Evolutionary conservation across 2,113 vertebrate species (phyloP).

Genomic region (Silurus glanis): DNA sequence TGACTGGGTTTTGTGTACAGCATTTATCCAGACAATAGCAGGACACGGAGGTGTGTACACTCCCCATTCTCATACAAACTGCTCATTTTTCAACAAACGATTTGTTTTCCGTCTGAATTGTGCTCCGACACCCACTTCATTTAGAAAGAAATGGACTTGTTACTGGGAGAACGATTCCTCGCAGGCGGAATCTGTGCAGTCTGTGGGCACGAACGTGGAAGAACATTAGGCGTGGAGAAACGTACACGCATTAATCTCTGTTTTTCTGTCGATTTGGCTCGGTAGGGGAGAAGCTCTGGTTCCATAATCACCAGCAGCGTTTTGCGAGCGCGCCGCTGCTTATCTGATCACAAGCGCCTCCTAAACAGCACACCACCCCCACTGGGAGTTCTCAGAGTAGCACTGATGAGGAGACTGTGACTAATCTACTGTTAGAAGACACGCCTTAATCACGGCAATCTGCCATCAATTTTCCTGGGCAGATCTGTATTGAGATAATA

Average conservation of each 20-base stretch:
- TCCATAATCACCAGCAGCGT: conserved; percentile 32
- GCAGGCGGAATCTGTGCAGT: neutral
- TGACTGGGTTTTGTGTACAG: neutral
- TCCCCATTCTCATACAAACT: neutral
- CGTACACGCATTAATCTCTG: conserved; percentile 6
- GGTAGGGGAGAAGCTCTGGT: neutral
- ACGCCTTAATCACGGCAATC: conserved; percentile 14
- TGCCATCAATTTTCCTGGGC: neutral
- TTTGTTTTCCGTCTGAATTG: neutral
- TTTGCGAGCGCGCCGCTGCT: neutral
- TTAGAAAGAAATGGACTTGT: neutral
- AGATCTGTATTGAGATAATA: conserved; percentile 2
- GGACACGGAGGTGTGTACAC: neutral
- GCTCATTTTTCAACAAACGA: neutral
- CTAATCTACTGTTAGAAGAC: conserved; percentile 22
- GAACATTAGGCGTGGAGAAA: conserved; percentile 7
- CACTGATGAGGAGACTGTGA: conserved; percentile 6
- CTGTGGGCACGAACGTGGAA: neutral
- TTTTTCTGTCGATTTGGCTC: conserved; percentile 23
- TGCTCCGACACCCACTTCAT: neutral
- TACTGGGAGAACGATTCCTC: neutral
- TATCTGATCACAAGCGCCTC: conserved; percentile 13
- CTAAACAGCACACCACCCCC: conserved; percentile 20
- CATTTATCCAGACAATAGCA: conserved; percentile 17
- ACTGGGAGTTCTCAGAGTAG: conserved; percentile 16